phyloP scores from a whole-genome alignment of 1,140 invertebrate species.

The Drosophila paulistorum region DNA sequence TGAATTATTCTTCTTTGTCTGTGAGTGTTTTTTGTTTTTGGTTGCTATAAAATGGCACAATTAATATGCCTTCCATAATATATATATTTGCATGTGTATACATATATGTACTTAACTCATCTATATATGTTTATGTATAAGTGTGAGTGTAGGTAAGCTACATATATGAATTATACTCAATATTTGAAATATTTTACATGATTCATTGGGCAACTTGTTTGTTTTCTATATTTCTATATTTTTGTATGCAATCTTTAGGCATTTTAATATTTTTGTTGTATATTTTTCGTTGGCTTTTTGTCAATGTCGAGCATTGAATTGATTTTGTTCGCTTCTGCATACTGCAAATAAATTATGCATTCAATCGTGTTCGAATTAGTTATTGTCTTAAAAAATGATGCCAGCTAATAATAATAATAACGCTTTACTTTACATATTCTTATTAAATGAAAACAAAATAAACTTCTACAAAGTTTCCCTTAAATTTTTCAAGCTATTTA shows the following conservation, averaged over 20 bases:
- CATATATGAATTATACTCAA: conserved; percentile 25
- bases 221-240: neutral
- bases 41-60: conserved; percentile 62
- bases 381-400: conserved; percentile 79
- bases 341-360: conserved; percentile 11
- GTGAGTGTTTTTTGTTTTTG: conserved; percentile 21
- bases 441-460: conserved; percentile 29
- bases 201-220: conserved; percentile 23
- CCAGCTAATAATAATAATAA: conserved; percentile 60
- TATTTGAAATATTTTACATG: conserved; percentile 56
- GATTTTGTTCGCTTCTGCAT: conserved; percentile 6
- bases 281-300: conserved; percentile 64
- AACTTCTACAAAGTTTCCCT: conserved; percentile 29
- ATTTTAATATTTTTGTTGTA: conserved; percentile 44
- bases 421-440: conserved; percentile 21
- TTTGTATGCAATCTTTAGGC: conserved; percentile 22
- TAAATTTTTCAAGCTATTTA: conserved; percentile 58
- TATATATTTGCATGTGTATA: conserved; percentile 24
- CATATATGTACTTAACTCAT: neutral
- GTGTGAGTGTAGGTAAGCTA: conserved; percentile 18
- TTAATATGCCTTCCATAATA: conserved; percentile 28
- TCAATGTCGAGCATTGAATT: conserved; percentile 34
- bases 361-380: conserved; percentile 52
- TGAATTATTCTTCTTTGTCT: conserved; percentile 24
- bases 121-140: conserved; percentile 17